A percentile compares a stretch with the other conserved stretches of the same genome.
Conservation (phyloP, 2,797 vertebrate genomes). For the Paguma larvata region DNA sequence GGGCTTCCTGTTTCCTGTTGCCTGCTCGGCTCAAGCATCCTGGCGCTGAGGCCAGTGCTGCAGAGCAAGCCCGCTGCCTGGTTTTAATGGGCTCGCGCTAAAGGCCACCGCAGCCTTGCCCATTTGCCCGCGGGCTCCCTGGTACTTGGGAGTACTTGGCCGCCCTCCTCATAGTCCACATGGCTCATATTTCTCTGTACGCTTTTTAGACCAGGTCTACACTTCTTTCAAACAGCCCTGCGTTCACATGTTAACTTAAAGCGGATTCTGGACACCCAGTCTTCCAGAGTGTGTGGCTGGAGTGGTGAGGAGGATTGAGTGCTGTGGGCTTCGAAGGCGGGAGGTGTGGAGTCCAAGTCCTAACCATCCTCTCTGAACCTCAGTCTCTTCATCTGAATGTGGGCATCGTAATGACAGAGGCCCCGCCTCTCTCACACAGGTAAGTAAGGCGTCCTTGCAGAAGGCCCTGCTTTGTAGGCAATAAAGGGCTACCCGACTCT, state of each 20-base stretch:
- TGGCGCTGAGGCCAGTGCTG: constrained; percentile 31
- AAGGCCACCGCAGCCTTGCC: neutral
- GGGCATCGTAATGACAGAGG: neutral
- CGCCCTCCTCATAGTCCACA: neutral
- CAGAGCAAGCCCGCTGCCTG: neutral
- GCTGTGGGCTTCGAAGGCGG: neutral
- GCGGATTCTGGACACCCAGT: neutral
- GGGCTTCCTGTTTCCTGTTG: constrained; percentile 84
- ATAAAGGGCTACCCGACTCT: neutral
- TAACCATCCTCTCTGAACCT: neutral
- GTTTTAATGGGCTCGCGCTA: neutral
- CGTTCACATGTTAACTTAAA: neutral
- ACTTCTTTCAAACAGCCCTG: neutral
- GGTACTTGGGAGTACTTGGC: neutral
- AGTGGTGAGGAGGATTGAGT: neutral
- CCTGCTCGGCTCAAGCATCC: constrained; percentile 2
- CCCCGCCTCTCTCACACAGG: neutral
- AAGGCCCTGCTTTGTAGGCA: neutral
- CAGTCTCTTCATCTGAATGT: neutral
- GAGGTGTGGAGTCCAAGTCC: neutral
- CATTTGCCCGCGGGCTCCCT: neutral
- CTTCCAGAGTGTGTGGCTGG: neutral
- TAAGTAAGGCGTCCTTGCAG: neutral
- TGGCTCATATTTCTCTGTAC: neutral
- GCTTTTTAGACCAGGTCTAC: neutral